These are phyloP conservation scores for Nanorana parkeri DNA, from an alignment of 2,113 vertebrate species.

Conservation along the genomic window DNA sequence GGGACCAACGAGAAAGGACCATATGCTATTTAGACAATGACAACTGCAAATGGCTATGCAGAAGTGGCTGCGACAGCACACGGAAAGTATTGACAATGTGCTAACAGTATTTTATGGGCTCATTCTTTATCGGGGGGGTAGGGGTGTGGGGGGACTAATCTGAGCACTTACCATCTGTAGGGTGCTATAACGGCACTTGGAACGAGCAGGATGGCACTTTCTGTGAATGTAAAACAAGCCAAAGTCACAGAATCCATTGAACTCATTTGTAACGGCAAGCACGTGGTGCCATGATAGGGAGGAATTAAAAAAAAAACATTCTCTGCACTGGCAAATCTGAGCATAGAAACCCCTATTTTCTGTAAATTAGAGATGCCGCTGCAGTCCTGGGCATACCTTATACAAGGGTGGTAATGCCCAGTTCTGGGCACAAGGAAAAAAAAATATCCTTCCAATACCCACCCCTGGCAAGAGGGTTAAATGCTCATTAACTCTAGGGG, in stretches of 20 bases:
- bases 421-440: too few relatives aligned
- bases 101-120: constrained; percentile 56
- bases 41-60: constrained; percentile 53
- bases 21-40: constrained; percentile 56
- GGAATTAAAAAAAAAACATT: too few relatives aligned
- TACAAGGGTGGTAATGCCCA: too few relatives aligned
- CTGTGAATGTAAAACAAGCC: constrained; percentile 62
- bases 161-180: constrained; percentile 59
- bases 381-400: too few relatives aligned
- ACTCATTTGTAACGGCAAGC: constrained; percentile 53
- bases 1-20: constrained; percentile 42
- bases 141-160: constrained; percentile 36
- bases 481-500: too few relatives aligned
- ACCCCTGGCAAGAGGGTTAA: too few relatives aligned
- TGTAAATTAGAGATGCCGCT: too few relatives aligned
- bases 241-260: constrained; percentile 57
- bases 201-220: constrained; percentile 63
- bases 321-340: too few relatives aligned
- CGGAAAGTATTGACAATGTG: constrained; percentile 53
- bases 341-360: too few relatives aligned
- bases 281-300: constrained; percentile 58
- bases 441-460: too few relatives aligned
- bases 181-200: constrained; percentile 54
- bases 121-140: constrained; percentile 44
- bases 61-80: constrained; percentile 26